Percentiles rank a stretch among this genome's conserved stretches.
These are phyloP conservation scores for Eustalomyia histrio DNA, from an alignment of 2,888 invertebrate species.

Conservation along the genomic window DNA sequence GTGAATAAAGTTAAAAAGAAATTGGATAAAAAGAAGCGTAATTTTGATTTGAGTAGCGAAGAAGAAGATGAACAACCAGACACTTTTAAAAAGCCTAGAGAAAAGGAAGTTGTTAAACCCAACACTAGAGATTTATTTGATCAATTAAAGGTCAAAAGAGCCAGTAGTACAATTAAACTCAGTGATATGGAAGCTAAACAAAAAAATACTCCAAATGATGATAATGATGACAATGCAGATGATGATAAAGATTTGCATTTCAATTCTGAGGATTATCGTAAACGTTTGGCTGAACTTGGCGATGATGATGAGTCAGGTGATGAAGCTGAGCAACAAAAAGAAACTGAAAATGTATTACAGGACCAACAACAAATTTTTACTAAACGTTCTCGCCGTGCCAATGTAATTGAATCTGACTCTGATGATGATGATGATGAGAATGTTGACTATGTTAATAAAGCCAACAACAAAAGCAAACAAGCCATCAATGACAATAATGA, in stretches of 20 bases:
- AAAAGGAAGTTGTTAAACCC: constrained; percentile 3
- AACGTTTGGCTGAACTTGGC: constrained; percentile 76
- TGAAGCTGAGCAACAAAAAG: constrained; percentile 60
- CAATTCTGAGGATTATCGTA: constrained; percentile 77
- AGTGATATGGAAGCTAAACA: constrained; percentile 68
- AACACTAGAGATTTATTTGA: constrained; percentile 71
- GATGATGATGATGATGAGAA: constrained; percentile 69
- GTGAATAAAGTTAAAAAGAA: constrained; percentile 73
- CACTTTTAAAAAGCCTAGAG: constrained; percentile 57
- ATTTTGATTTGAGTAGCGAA: constrained; percentile 69
- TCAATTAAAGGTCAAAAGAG: constrained; percentile 73
- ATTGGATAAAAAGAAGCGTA: constrained; percentile 73
- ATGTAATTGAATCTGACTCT: constrained; percentile 78
- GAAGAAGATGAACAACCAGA: constrained; percentile 58
- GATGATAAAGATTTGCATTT: constrained; percentile 75
- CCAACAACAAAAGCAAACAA: constrained; percentile 48
- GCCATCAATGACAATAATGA: constrained; percentile 4
- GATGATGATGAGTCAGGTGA: constrained; percentile 69
- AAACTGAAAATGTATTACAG: constrained; percentile 48
- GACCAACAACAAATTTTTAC: constrained; percentile 67
- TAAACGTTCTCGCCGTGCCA: constrained; percentile 75
- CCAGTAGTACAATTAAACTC: constrained; percentile 72
- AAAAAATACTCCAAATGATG: constrained; percentile 39
- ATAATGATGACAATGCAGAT: constrained; percentile 45
- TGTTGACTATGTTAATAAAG: constrained; percentile 59